Conservation (phyloP, 2,888 invertebrate genomes). For the Agrochola litura region DNA sequence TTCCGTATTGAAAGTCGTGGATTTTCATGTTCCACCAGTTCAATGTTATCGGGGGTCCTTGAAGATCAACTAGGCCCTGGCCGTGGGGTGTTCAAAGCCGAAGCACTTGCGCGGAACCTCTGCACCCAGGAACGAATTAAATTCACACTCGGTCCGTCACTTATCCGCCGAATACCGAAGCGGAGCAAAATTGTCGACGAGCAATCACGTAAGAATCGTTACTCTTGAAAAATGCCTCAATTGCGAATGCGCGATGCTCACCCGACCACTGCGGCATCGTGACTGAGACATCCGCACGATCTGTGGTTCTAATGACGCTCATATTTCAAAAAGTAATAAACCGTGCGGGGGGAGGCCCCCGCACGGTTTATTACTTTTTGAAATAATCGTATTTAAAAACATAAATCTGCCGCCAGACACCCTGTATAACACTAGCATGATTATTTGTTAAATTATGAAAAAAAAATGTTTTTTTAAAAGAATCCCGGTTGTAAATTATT, state of each 20-base stretch:
- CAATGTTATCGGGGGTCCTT: too few relatives aligned
- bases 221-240: conserved; percentile 52
- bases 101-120: conserved; percentile 39
- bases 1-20: too few relatives aligned
- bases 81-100: too few relatives aligned
- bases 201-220: conserved; percentile 49
- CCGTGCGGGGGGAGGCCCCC: too few relatives aligned
- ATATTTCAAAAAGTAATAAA: too few relatives aligned
- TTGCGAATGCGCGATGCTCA: conserved; percentile 46
- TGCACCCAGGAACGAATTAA: conserved; percentile 62
- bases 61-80: too few relatives aligned
- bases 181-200: conserved; percentile 59
- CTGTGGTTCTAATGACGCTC: not conserved
- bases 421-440: too few relatives aligned
- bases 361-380: not conserved
- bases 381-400: not conserved
- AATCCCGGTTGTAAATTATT: too few relatives aligned
- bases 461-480: too few relatives aligned
- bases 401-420: too few relatives aligned
- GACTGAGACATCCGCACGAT: not conserved
- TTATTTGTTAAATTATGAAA: too few relatives aligned
- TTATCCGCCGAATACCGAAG: conserved; percentile 56
- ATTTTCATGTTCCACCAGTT: too few relatives aligned
- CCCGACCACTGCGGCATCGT: conserved; percentile 35
- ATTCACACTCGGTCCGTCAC: conserved; percentile 62